These are phyloP conservation scores for Gephyroberyx darwinii DNA, from an alignment of 2,797 vertebrate genomes.

Conservation along the genomic window DNA sequence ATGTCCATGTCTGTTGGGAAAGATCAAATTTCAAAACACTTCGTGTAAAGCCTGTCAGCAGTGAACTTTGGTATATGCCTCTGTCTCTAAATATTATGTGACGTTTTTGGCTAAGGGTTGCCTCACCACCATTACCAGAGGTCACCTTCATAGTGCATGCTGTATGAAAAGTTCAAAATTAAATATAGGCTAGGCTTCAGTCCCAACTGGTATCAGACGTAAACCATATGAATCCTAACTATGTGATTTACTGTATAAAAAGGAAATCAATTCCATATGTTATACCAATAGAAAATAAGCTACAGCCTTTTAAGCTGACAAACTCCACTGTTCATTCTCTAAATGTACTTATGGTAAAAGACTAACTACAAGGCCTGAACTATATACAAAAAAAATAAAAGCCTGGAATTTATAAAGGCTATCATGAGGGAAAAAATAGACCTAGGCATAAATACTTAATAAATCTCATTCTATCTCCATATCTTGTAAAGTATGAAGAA, in stretches of 20 bases:
- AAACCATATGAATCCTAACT: slow-evolving; percentile 16
- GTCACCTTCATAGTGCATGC: slow-evolving; percentile 58
- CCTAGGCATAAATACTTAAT: background rate
- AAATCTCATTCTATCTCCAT: background rate
- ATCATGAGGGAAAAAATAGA: background rate
- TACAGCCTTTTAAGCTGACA: slow-evolving; percentile 12
- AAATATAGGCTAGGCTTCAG: slow-evolving; percentile 49
- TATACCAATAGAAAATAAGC: background rate
- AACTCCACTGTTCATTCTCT: background rate
- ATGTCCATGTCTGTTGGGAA: background rate
- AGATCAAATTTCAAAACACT: background rate
- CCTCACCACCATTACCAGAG: slow-evolving; percentile 48
- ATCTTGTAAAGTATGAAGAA: background rate
- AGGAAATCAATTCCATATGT: background rate
- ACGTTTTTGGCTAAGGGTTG: slow-evolving; percentile 39
- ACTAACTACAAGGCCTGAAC: background rate
- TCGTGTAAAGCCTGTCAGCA: background rate
- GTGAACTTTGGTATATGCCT: slow-evolving; percentile 11
- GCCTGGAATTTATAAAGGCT: background rate
- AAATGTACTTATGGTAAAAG: slow-evolving; percentile 14
- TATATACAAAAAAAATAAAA: background rate
- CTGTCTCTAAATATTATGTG: slow-evolving; percentile 39
- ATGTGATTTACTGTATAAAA: background rate
- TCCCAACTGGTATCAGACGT: background rate
- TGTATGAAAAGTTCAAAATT: slow-evolving; percentile 57